Conservation (phyloP, 2,888 invertebrate species). For the Perizoma affinitatum region DNA sequence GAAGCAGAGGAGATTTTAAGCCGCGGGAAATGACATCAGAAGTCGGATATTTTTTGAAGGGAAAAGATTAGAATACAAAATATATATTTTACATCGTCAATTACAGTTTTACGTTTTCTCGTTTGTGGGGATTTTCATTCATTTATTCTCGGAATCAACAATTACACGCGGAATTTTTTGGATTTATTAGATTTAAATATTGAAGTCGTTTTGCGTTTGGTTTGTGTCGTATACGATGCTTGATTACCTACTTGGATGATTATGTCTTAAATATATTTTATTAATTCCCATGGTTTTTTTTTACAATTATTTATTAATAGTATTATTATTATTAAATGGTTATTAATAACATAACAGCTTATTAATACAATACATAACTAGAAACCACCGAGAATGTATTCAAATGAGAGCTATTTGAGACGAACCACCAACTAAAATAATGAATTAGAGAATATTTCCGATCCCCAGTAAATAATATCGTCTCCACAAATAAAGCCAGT, state of each 20-base stretch:
- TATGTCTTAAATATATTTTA: too few species aligned
- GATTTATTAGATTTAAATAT: not conserved
- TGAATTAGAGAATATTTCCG: not conserved
- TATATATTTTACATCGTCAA: slow-evolving; percentile 32
- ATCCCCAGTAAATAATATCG: slow-evolving; percentile 2
- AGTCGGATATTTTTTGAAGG: slow-evolving; percentile 17
- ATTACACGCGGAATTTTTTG: slow-evolving; percentile 11
- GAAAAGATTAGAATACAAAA: slow-evolving; percentile 18
- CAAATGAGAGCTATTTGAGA: not conserved
- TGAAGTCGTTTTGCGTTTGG: not conserved
- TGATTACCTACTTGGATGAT: not conserved
- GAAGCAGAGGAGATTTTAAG: slow-evolving; percentile 15
- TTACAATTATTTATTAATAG: too few species aligned
- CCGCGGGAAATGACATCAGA: slow-evolving; percentile 25
- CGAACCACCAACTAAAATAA: not conserved
- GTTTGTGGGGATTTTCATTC: slow-evolving; percentile 21
- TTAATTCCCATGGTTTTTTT: too few species aligned
- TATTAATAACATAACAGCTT: too few species aligned
- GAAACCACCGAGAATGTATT: not conserved
- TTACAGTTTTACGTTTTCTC: slow-evolving; percentile 27
- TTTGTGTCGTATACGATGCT: not conserved
- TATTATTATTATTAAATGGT: too few species aligned
- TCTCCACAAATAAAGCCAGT: not conserved
- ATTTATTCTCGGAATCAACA: slow-evolving; percentile 21
- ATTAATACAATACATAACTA: too few species aligned